These are phyloP conservation scores for Campoletis sonorensis DNA, from an alignment of 1,140 invertebrate genomes.

Conservation along the genomic window DNA sequence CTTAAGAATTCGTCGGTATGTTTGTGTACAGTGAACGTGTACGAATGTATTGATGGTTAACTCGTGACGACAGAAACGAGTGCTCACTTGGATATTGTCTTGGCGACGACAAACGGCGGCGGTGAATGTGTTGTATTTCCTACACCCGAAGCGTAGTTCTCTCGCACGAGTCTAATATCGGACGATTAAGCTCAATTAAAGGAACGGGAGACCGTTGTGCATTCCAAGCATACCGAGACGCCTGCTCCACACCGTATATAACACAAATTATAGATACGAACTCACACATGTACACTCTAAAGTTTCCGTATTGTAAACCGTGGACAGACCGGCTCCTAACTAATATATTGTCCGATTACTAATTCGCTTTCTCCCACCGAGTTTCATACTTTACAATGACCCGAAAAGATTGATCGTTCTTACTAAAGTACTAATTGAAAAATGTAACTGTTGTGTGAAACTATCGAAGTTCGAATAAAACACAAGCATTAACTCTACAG, in stretches of 20 bases:
- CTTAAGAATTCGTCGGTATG: background rate
- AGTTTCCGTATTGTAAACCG: constrained; percentile 5
- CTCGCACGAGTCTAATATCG: constrained; percentile 69
- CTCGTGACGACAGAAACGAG: background rate
- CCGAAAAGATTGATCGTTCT: constrained; percentile 38
- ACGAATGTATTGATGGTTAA: constrained; percentile 14
- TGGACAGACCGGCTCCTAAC: constrained; percentile 3
- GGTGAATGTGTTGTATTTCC: constrained; percentile 36
- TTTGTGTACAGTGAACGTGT: background rate
- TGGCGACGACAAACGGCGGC: background rate
- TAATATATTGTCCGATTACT: constrained; percentile 28
- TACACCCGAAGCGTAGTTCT: constrained; percentile 59
- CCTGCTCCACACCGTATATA: background rate
- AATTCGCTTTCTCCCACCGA: constrained; percentile 13
- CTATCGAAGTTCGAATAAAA: background rate
- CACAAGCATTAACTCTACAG: too few relatives aligned
- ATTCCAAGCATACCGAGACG: constrained; percentile 66
- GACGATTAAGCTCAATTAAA: constrained; percentile 74
- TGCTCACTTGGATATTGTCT: constrained; percentile 26
- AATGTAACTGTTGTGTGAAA: background rate
- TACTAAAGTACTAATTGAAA: constrained; percentile 24
- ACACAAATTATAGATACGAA: background rate
- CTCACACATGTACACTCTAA: background rate
- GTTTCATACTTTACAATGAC: constrained; percentile 37
- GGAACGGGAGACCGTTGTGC: constrained; percentile 64